phyloP scores from a whole-genome alignment of 1,140 invertebrate genomes.

The Zaprionus vittiger region DNA sequence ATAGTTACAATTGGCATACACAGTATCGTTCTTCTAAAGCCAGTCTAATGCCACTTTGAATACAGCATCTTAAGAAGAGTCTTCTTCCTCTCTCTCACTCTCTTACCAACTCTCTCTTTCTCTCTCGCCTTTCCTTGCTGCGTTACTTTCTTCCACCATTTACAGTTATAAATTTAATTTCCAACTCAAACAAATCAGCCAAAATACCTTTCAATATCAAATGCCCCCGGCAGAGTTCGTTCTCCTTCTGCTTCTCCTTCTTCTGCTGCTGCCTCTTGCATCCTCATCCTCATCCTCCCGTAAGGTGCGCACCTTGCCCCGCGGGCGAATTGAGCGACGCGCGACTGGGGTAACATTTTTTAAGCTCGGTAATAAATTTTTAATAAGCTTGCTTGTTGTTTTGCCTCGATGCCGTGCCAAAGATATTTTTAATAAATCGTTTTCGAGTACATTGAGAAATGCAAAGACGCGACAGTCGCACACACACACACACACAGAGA shows the following conservation, averaged over 20 bases:
- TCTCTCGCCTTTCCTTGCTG: not conserved
- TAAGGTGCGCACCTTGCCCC: conserved; percentile 55
- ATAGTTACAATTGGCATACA: too few species aligned
- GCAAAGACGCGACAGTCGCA: conserved; percentile 62
- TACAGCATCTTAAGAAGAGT: too few species aligned
- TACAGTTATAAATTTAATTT: conserved; percentile 82
- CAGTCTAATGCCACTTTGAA: too few species aligned
- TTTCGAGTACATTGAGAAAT: conserved; percentile 81
- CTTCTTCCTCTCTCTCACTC: not conserved
- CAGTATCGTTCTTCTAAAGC: too few species aligned
- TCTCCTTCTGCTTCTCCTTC: not conserved
- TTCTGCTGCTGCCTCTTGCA: conserved; percentile 11
- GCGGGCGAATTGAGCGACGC: conserved; percentile 44
- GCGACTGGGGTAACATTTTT: conserved; percentile 81
- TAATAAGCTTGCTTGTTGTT: conserved; percentile 82
- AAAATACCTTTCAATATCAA: conserved; percentile 82
- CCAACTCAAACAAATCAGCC: conserved; percentile 81
- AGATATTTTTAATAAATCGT: conserved; percentile 83
- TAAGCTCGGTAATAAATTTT: conserved; percentile 82
- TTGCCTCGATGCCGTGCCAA: conserved; percentile 71
- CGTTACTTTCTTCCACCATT: conserved; percentile 38
- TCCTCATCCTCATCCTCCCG: not conserved
- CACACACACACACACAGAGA: conserved; percentile 6
- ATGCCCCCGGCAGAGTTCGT: conserved; percentile 50
- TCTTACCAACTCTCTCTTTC: not conserved